These are phyloP conservation scores for Boulengeromyrus knoepffleri DNA, from an alignment of 2,113 vertebrate genomes.

Conservation along the genomic window DNA sequence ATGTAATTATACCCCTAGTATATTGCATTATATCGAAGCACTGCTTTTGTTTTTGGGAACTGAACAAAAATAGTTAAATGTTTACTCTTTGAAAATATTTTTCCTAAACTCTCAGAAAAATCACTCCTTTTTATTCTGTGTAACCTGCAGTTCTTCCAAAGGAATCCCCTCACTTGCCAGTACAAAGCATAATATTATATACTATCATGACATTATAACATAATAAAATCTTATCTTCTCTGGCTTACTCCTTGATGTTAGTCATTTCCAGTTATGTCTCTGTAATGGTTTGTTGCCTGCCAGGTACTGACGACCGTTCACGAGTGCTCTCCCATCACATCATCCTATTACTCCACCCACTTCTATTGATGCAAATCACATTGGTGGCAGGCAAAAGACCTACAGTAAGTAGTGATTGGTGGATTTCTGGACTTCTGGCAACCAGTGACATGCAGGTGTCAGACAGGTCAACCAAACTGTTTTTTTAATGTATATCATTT, in stretches of 20 bases:
- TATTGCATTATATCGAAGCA: background rate
- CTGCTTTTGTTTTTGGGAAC: background rate
- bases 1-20: background rate
- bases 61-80: background rate
- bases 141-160: background rate
- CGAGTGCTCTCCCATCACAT: background rate
- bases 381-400: background rate
- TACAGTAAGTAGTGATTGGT: background rate
- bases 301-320: background rate
- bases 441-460: background rate
- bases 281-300: background rate
- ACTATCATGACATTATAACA: background rate
- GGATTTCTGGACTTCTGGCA: background rate
- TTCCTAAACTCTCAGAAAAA: background rate
- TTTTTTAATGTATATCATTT: background rate
- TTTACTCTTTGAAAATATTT: background rate
- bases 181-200: background rate
- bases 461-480: background rate
- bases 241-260: background rate
- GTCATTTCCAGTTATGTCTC: background rate
- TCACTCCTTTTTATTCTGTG: background rate
- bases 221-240: background rate
- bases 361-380: background rate
- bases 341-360: background rate
- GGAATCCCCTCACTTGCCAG: background rate